Evolutionary conservation across 2,113 vertebrate species (phyloP).

Genomic region (Gobiocypris rarus): DNA sequence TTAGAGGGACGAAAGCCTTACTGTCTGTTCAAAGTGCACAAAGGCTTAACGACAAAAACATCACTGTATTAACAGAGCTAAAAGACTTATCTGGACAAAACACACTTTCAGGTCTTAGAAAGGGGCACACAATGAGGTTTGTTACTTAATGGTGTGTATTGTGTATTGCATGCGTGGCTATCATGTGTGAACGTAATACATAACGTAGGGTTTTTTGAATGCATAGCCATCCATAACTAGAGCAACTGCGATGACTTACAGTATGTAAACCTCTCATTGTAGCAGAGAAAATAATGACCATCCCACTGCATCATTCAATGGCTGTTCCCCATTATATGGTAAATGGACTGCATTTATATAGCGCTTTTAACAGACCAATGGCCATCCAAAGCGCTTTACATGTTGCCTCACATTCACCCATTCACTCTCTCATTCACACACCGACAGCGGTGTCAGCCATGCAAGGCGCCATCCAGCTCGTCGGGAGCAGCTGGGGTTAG

Average conservation of each 20-base stretch:
- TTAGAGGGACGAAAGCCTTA: slow-evolving; percentile 28
- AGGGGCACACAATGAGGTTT: background rate
- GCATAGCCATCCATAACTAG: background rate
- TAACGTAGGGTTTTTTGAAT: background rate
- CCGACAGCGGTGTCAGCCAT: too few species aligned
- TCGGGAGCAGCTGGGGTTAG: too few species aligned
- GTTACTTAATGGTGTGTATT: background rate
- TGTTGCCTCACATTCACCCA: too few species aligned
- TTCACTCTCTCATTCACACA: too few species aligned
- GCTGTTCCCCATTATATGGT: background rate
- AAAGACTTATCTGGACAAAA: slow-evolving; percentile 34
- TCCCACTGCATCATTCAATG: background rate
- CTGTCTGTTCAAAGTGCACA: slow-evolving; percentile 38
- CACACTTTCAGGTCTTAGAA: slow-evolving; percentile 3
- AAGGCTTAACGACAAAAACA: slow-evolving; percentile 30
- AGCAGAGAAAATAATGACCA: background rate
- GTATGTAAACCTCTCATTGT: background rate
- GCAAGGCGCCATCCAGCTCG: too few species aligned
- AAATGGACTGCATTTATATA: too few species aligned
- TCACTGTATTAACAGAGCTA: slow-evolving; percentile 23
- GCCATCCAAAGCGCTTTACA: too few species aligned
- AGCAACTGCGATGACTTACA: background rate
- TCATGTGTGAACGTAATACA: background rate
- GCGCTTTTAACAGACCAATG: too few species aligned
- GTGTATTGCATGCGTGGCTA: background rate